Evolutionary conservation across 2,113 vertebrate species (phyloP).

Genomic region (Tupaia tana): DNA sequence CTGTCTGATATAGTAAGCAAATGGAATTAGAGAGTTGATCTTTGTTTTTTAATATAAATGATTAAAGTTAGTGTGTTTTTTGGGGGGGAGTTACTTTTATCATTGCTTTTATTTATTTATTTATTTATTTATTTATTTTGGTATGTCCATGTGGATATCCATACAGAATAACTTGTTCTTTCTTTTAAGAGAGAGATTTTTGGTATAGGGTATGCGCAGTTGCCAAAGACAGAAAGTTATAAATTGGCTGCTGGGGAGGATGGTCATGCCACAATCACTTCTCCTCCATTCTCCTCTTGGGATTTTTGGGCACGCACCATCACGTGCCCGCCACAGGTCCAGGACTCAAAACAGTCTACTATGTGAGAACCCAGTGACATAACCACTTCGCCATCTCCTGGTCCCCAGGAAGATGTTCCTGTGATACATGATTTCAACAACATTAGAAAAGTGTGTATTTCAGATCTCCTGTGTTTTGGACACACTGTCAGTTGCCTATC

Average conservation of each 20-base stretch:
- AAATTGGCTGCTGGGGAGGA: no score
- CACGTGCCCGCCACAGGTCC: no score
- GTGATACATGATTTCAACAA: neutral
- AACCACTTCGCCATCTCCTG: no score
- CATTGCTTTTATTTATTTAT: neutral
- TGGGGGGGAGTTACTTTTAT: constrained; percentile 13
- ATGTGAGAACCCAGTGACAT: no score
- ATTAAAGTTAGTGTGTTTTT: neutral
- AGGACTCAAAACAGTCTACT: no score
- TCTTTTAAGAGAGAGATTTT: no score
- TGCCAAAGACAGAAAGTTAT: no score
- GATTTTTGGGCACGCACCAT: no score
- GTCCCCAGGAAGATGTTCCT: neutral
- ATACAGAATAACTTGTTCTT: neutral
- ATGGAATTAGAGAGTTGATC: neutral
- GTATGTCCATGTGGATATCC: neutral
- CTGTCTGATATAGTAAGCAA: constrained; percentile 3
- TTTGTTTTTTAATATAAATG: constrained; percentile 1
- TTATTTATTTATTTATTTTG: no score
- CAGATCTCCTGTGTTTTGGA: neutral
- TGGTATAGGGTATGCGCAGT: no score
- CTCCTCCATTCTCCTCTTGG: no score
- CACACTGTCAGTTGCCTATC: accelerated
- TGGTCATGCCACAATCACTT: no score
- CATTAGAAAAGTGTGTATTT: neutral